Conservation (phyloP, 1,140 invertebrate species). For the Battus philenor region DNA sequence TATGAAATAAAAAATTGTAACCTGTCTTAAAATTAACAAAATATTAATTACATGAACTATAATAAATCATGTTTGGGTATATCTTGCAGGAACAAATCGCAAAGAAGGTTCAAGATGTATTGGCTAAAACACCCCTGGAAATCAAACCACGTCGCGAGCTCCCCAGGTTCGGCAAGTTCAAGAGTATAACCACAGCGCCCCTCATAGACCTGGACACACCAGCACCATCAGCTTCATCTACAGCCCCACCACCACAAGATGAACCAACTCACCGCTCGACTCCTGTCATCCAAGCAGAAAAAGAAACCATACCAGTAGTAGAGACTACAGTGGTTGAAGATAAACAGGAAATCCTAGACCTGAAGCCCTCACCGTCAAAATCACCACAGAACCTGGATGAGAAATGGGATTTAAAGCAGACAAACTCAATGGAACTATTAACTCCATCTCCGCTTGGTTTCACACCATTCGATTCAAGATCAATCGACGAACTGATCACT, state of each 20-base stretch:
- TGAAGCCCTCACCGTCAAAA: conserved; percentile 44
- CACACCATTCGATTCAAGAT: conserved; percentile 74
- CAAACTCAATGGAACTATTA: conserved; percentile 65
- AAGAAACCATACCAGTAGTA: conserved; percentile 12
- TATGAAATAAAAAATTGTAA: no score
- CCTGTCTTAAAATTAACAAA: no score
- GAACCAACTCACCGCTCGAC: no score
- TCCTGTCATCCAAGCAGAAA: neutral
- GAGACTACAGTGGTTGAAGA: conserved; percentile 18
- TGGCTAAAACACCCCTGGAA: conserved; percentile 82
- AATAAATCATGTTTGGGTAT: conserved; percentile 3
- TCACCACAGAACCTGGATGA: conserved; percentile 42
- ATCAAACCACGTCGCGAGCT: conserved; percentile 83
- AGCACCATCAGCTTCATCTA: neutral
- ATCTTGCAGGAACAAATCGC: conserved; percentile 81
- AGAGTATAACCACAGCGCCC: conserved; percentile 25
- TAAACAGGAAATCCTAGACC: conserved; percentile 36
- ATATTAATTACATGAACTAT: no score
- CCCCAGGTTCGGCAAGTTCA: conserved; percentile 36
- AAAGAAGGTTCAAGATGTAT: conserved; percentile 79
- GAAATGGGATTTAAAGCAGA: conserved; percentile 52
- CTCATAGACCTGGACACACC: conserved; percentile 40
- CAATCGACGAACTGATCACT: conserved; percentile 76
- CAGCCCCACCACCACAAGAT: neutral
- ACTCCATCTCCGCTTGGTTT: conserved; percentile 75